Evolutionary conservation across 2,888 invertebrate genomes (phyloP).

Genomic region (Noctua comes): DNA sequence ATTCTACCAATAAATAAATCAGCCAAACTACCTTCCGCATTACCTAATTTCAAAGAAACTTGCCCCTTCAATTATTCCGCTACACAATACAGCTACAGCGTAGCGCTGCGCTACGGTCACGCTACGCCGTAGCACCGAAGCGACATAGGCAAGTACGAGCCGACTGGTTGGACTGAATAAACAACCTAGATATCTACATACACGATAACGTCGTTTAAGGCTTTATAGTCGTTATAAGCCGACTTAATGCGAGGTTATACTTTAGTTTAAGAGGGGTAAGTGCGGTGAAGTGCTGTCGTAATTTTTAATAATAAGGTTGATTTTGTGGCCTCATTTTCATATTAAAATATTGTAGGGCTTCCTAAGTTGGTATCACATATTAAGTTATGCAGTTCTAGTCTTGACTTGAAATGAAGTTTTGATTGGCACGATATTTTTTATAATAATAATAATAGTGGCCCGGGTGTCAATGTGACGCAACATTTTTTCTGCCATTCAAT

Average conservation of each 20-base stretch:
- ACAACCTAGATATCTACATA: slow-evolving; percentile 42
- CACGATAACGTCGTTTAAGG: slow-evolving; percentile 26
- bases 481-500: no score
- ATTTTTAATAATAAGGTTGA: slow-evolving; percentile 4
- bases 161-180: slow-evolving; percentile 36
- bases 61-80: slow-evolving; percentile 27
- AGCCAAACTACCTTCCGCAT: not conserved
- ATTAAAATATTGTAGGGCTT: not conserved
- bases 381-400: not conserved
- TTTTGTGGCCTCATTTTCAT: not conserved
- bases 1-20: not conserved
- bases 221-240: slow-evolving; percentile 33
- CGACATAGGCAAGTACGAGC: slow-evolving; percentile 42
- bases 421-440: not conserved
- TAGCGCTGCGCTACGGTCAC: slow-evolving; percentile 44
- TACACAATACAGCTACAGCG: slow-evolving; percentile 47
- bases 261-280: slow-evolving; percentile 1
- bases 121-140: slow-evolving; percentile 43
- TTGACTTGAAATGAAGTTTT: not conserved
- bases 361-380: not conserved
- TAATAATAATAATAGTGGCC: no score
- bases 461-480: no score
- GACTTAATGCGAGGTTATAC: slow-evolving; percentile 26
- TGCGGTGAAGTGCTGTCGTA: slow-evolving; percentile 14
- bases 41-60: slow-evolving; percentile 2